Evolutionary conservation across 2,113 vertebrate genomes (phyloP), one percentile per base, ranked within the genome.

Genomic region (Bombycilla garrulus): DNA sequence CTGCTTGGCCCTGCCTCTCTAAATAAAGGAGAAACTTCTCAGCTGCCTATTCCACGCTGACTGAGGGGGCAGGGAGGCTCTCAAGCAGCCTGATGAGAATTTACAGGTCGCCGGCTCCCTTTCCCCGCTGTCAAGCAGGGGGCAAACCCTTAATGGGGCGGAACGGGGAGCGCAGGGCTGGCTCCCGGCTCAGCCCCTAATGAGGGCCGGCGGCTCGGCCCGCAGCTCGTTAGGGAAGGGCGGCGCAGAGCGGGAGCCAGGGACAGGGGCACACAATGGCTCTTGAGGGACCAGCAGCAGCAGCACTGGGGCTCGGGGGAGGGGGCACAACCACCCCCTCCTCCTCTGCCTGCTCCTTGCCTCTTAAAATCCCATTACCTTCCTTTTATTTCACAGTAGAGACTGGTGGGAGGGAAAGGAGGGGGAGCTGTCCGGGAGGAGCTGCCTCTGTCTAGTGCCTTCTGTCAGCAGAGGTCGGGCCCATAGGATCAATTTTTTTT

Each of bases 341-440:
- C 60, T 80, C 31, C n/a, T 66, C 91, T 77, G 89, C n/a, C 77
- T 71, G 24, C 92, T 95, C 60, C 28, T 10, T 21, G 47, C 85
- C 92, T 97, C 97, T 97, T 96, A 97, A 97, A 97, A 96, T 88
- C 94, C 97, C 97, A 98, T 98, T 97, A 98, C 89, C 60, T 81
- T 71, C 92, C 84, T 92, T 83, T 92, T 69, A 93, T 90, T 86
- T 81, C 48, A 70, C 81, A 88, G 92, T 78, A 69, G 62, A 93
- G 89, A 87, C 77, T 93, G 69, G 50, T 83, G 65, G 44, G 64
- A 94, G 88, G 71, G 44, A 78, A 35, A 18, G 66, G 53, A 90
- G 78, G 87, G 74, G 81, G 53, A 76, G 69, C 78, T 50, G 81
- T 65, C 89, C 58, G 0, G 64, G 90, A 96, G 77, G 86, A 87